A percentile compares a stretch with the other conserved stretches of the same genome.
These are phyloP conservation scores for Enteromius treurensis DNA, from an alignment of 2,797 vertebrate species.

Conservation along the genomic window DNA sequence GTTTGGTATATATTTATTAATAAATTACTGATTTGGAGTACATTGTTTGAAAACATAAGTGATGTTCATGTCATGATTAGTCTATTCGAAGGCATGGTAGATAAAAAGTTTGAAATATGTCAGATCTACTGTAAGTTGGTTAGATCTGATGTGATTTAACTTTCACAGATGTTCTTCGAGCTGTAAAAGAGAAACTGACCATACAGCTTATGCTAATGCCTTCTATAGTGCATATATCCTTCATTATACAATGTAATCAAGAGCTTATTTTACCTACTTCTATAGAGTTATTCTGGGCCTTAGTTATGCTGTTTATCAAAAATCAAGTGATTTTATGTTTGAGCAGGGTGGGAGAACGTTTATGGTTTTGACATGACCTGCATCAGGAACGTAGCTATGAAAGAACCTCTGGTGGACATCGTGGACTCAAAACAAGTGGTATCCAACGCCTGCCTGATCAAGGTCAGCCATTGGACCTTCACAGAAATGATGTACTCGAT, in stretches of 20 bases:
- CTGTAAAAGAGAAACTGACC: not conserved
- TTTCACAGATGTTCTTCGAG: not conserved
- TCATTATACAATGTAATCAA: not conserved
- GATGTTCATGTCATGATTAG: no score
- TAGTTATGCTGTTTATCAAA: not conserved
- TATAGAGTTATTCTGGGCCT: not conserved
- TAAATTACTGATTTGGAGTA: no score
- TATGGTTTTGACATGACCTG: constrained; percentile 99
- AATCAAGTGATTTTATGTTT: constrained; percentile 28
- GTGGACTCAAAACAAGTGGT: constrained; percentile 98
- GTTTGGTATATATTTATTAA: no score
- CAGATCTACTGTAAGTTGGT: no score
- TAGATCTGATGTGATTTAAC: no score
- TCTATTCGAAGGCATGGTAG: no score
- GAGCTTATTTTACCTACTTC: not conserved
- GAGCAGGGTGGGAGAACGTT: constrained; percentile 97
- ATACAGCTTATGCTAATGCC: not conserved
- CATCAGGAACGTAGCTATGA: constrained; percentile 96
- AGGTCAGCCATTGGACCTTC: constrained; percentile 79
- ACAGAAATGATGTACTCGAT: not conserved
- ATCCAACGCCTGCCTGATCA: constrained; percentile 95
- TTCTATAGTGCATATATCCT: not conserved
- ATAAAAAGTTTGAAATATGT: no score
- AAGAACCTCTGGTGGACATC: constrained; percentile 95
- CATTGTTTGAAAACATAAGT: no score